Evolutionary conservation across 2,797 vertebrate species (phyloP).

Genomic region (Myotis planiceps): DNA sequence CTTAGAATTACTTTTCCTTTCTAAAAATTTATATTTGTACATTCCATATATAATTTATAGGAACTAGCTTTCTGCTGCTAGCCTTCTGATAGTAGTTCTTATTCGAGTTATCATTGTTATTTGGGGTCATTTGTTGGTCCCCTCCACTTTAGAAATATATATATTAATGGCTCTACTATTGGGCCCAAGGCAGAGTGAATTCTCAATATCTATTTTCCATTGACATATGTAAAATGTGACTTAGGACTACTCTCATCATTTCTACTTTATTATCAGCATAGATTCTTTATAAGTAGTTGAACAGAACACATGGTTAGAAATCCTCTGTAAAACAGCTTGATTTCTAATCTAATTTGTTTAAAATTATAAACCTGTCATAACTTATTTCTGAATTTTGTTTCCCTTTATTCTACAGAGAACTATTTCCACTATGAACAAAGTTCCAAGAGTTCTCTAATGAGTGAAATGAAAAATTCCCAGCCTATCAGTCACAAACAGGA

Average conservation of each 20-base stretch:
- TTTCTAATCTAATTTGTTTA: slow-evolving; percentile 32
- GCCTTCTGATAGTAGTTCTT: neutral
- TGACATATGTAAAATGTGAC: slow-evolving; percentile 24
- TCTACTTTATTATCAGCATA: neutral
- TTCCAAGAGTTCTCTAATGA: slow-evolving; percentile 18
- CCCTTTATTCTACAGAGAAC: slow-evolving; percentile 63
- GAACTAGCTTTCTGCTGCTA: neutral
- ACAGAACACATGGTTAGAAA: neutral
- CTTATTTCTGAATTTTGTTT: slow-evolving; percentile 58
- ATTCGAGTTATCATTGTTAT: neutral
- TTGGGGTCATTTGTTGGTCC: neutral
- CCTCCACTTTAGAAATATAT: neutral
- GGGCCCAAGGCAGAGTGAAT: neutral
- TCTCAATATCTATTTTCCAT: neutral
- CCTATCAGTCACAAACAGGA: neutral
- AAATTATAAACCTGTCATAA: neutral
- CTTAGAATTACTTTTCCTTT: slow-evolving; percentile 9
- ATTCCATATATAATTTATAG: neutral
- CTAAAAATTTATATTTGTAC: neutral
- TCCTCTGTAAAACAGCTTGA: neutral
- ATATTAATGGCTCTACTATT: neutral
- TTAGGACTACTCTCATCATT: neutral
- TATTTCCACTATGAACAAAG: slow-evolving; percentile 28
- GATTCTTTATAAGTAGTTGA: slow-evolving; percentile 13
- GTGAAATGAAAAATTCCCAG: neutral